Conservation (phyloP, 2,888 invertebrate species). For the Sphaerophoria rueppellii region DNA sequence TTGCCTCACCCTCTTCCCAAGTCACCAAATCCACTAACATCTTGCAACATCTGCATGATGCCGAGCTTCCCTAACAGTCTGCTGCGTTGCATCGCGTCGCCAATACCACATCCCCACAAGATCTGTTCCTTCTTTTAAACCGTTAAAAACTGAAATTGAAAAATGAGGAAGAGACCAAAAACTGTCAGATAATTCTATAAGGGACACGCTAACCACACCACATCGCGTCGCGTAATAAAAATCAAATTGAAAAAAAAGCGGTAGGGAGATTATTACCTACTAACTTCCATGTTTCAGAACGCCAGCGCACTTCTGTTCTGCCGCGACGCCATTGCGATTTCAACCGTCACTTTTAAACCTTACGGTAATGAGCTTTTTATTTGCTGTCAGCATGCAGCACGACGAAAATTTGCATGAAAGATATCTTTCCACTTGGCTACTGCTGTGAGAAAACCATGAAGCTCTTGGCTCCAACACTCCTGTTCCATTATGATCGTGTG, state of each 20-base stretch:
- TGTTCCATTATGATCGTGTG: slow-evolving; percentile 47
- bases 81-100: slow-evolving; percentile 49
- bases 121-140: slow-evolving; percentile 37
- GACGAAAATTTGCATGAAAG: slow-evolving; percentile 70
- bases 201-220: slow-evolving; percentile 16
- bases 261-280: not conserved
- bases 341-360: slow-evolving; percentile 26
- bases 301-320: too few relatives aligned
- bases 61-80: slow-evolving; percentile 21
- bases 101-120: slow-evolving; percentile 42
- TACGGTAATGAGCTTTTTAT: slow-evolving; percentile 68
- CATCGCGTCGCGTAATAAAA: slow-evolving; percentile 50
- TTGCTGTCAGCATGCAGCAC: slow-evolving; percentile 71
- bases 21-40: slow-evolving; percentile 18
- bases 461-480: slow-evolving; percentile 22
- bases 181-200: slow-evolving; percentile 39
- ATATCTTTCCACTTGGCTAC: slow-evolving; percentile 3
- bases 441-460: not conserved
- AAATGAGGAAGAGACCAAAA: slow-evolving; percentile 58
- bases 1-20: not conserved
- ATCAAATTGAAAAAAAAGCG: slow-evolving; percentile 44
- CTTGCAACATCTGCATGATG: not conserved
- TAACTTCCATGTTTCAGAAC: slow-evolving; percentile 15
- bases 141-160: slow-evolving; percentile 67
- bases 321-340: not conserved